These are phyloP conservation scores for Thecophora atra DNA, from an alignment of 2,888 invertebrate genomes.

Conservation along the genomic window DNA sequence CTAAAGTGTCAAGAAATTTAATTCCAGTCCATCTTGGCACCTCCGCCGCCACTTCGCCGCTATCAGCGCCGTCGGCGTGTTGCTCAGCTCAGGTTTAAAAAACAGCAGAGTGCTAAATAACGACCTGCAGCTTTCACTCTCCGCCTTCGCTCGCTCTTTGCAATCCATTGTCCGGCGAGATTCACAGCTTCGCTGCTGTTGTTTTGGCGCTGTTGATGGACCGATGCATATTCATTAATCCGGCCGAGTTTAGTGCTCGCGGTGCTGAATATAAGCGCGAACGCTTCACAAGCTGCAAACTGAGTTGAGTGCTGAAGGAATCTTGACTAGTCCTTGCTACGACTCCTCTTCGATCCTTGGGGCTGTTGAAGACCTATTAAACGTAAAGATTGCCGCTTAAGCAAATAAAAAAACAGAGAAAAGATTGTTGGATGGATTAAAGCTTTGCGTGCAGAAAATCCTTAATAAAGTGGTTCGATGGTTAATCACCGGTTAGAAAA, in stretches of 20 bases:
- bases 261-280: neutral
- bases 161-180: neutral
- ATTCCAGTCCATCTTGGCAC: neutral
- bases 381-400: too few species aligned
- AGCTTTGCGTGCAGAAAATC: too few species aligned
- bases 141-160: neutral
- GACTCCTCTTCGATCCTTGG: too few species aligned
- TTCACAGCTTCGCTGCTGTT: neutral
- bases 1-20: slow-evolving; percentile 16
- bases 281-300: neutral
- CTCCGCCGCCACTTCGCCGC: neutral
- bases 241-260: neutral
- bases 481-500: neutral
- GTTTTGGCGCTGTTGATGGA: slow-evolving; percentile 8
- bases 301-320: neutral
- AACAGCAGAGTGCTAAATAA: neutral
- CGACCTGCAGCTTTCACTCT: too few species aligned
- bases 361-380: too few species aligned
- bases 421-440: too few species aligned
- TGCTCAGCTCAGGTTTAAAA: neutral
- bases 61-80: neutral
- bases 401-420: too few species aligned
- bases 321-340: too few species aligned
- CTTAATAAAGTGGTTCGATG: neutral
- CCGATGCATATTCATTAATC: slow-evolving; percentile 23